A percentile compares a stretch with the other conserved stretches of the same genome.
Evolutionary conservation across 2,797 vertebrate genomes (phyloP).

Genomic region (Bradypodion ventrale): DNA sequence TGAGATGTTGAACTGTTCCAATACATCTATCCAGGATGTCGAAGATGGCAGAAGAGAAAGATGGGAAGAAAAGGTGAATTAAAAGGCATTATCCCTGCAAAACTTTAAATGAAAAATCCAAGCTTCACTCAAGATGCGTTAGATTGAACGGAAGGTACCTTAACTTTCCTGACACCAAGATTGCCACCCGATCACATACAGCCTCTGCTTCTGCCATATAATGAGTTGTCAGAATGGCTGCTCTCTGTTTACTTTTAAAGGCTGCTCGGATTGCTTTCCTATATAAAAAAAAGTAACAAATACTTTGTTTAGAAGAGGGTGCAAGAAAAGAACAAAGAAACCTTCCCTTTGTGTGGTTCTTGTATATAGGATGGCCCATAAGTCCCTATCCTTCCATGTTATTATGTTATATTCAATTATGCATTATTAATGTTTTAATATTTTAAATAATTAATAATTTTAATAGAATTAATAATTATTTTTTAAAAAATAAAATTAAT

Average conservation of each 20-base stretch:
- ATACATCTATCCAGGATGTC: conserved; percentile 82
- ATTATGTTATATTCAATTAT: too few species aligned
- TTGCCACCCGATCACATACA: conserved; percentile 93
- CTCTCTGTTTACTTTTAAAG: conserved; percentile 87
- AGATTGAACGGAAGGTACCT: conserved; percentile 71
- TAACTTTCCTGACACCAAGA: conserved; percentile 92
- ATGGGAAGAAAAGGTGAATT: neutral
- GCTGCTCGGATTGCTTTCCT: conserved; percentile 93
- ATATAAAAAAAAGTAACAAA: conserved; percentile 27
- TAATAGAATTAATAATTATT: too few species aligned
- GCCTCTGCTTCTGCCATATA: conserved; percentile 98
- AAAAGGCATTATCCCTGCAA: neutral
- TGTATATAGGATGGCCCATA: too few species aligned
- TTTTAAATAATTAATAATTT: too few species aligned
- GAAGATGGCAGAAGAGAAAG: neutral
- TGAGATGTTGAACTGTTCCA: conserved; percentile 94
- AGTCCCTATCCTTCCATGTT: too few species aligned
- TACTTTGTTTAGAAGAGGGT: neutral
- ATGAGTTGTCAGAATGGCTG: conserved; percentile 92
- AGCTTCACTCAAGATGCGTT: neutral
- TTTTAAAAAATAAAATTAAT: too few species aligned
- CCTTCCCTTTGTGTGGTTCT: neutral
- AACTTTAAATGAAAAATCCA: neutral
- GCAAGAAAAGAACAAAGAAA: neutral
- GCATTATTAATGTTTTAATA: too few species aligned